Evolutionary conservation across 2,888 invertebrate genomes (phyloP), one percentile per base, ranked within the genome.

Genomic region (Ectemnius continuus): DNA sequence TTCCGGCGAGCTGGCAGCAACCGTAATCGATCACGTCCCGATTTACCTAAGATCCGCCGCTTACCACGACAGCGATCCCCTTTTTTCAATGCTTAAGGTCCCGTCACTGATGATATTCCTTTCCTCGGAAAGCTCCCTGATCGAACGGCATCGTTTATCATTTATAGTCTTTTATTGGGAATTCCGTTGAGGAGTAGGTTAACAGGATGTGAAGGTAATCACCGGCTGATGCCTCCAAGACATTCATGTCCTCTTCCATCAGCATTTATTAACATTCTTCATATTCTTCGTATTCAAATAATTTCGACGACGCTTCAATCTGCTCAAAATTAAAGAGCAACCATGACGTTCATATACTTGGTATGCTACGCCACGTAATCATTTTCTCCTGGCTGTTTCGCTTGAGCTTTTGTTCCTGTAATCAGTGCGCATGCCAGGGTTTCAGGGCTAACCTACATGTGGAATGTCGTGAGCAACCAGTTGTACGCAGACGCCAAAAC

Each of bases 201-300:
- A 36, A 36, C 59, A 5, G 59, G 59, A 26, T 6, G 26, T 18
- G 52, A 8, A 59, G 52, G 52, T 13, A 13, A 52, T 52, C 52
- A 23, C 23, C 3, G 2, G 23, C 2, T 23, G 23, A 23, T 23
- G 3, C 23, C 3, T 0, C 23, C 0, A 23, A 23, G 16, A 14
- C 52, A 52, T 14, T 16, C 16, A 52, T 11, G 8, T 52, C 52
- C 52, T 14, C 1, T 52, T 14, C 16, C 52, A 23, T 52, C 52
- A 13, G 46, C 59, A 71, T 74, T 77, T 69, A 74, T 78, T 65
- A 69, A 67, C 72, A 74, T 78, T 76, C 70, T 23, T 61, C 13
- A 61, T 58, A 67, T 67, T 63, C 69, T 57, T 23, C 23, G 77
- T 69, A 77, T 73, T 61, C 2, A 23, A 23, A 23, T 23, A 2